These are phyloP conservation scores for Melozone crissalis DNA, from an alignment of 2,113 vertebrate species.

Conservation along the genomic window DNA sequence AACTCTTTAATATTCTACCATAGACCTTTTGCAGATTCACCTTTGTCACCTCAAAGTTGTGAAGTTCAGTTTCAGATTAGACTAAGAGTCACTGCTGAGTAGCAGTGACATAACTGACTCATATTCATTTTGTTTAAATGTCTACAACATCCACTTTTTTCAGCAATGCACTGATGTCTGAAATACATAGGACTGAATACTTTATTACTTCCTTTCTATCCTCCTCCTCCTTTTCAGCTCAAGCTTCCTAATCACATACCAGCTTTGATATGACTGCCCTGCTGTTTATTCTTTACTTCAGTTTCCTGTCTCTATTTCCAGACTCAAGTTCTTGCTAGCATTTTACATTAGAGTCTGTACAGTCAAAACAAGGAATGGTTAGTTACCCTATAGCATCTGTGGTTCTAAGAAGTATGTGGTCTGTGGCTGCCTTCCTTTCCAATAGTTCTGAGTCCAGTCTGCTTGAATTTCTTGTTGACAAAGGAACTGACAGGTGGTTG, in stretches of 20 bases:
- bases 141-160: not conserved
- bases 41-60: not conserved
- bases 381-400: not conserved
- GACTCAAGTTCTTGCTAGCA: not conserved
- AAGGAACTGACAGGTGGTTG: constrained; percentile 35
- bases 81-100: not conserved
- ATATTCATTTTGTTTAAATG: not conserved
- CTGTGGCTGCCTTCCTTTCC: constrained; percentile 36
- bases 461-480: constrained; percentile 37
- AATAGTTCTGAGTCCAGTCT: constrained; percentile 30
- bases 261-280: not conserved
- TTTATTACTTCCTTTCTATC: not conserved
- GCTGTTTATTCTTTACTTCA: not conserved
- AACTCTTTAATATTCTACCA: not conserved
- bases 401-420: constrained; percentile 8
- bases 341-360: not conserved
- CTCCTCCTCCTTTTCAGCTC: not conserved
- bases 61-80: not conserved
- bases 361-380: not conserved
- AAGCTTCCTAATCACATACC: not conserved
- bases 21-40: not conserved
- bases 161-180: not conserved
- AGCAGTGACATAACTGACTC: not conserved
- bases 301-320: not conserved
- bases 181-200: not conserved